Base-by-base conservation (phyloP, 2,113 vertebrate species). In the Aviceda subcristata region DNA sequence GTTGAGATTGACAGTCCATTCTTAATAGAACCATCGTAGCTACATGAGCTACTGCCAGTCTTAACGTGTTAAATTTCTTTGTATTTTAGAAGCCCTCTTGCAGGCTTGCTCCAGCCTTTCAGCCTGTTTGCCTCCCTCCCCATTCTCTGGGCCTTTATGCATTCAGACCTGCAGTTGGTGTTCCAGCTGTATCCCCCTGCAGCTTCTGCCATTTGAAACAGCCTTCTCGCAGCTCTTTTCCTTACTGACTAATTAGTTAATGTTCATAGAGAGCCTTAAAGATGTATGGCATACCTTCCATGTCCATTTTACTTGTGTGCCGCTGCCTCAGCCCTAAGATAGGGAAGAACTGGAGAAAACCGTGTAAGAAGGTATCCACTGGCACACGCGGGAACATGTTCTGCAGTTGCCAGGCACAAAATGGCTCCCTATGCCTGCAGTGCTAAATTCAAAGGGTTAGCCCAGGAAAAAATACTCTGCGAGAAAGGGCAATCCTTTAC, bases 121-220 rank as follows among this genome's bases (percentile, higher is more conserved):
- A 78, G 43, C 20, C 29, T 57, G 24, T 79, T 79, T 76, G 34
- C 34, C 48, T 73, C 46, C 10, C n/a, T 63, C 69, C 68, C 14
- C 0, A 0, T 62, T 91, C 80, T 48, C 39, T 30, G 45, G 62
- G 57, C 67, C 78, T 74, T 67, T 59, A 38, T 6, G 5, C 53
- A 45, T 69, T 45, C 81, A 93, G 75, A 73, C 63, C 51, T 4
- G 0, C 43, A 23, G 66, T 0, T 64, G 73, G 48, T 68, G 80
- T 45, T 86, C 0, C 0, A 88, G 80, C 55, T 56, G 38, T 4
- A 11, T 57, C 34, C 67, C 57, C 81, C 55, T 90, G 84, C 77
- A 96, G 91, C 53, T 73, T 34, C 92, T 90, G 77, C 84, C 73
- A 34, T 69, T 91, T 69, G 62, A 45, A 86, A 34, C 38, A 90